Conservation (phyloP, 2,797 vertebrate species). For the Lacerta agilis region DNA sequence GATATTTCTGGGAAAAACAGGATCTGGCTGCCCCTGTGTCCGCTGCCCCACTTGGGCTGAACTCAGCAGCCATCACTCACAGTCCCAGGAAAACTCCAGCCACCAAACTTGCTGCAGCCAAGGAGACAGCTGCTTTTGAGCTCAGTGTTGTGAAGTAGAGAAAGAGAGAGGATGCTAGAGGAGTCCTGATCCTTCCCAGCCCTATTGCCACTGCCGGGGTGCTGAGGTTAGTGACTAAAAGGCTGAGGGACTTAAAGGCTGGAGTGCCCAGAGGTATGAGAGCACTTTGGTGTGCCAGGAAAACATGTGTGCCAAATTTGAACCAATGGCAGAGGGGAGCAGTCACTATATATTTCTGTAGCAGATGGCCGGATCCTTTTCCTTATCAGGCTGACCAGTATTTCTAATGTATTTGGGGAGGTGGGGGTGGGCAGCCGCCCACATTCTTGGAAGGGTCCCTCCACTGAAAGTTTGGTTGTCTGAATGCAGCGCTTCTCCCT, state of each 20-base stretch:
- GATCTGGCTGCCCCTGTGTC: not conserved
- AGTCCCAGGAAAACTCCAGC: not conserved
- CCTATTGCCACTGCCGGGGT: not conserved
- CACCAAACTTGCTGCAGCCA: not conserved
- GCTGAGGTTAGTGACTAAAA: not conserved
- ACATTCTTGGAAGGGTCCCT: too few relatives aligned
- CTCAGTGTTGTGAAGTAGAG: not conserved
- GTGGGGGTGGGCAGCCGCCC: too few relatives aligned
- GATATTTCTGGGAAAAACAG: conserved; percentile 27
- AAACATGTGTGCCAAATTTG: too few relatives aligned
- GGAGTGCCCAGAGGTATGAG: not conserved
- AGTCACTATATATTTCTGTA: too few relatives aligned
- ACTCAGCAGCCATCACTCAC: not conserved
- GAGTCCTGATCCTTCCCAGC: not conserved
- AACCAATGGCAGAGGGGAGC: too few relatives aligned
- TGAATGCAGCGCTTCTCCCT: not conserved
- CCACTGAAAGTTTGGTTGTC: not conserved
- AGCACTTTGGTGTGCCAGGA: too few relatives aligned
- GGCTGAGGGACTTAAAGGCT: not conserved
- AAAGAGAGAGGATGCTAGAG: not conserved
- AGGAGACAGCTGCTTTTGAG: not conserved
- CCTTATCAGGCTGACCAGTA: too few relatives aligned
- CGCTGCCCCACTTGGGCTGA: not conserved
- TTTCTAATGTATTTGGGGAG: too few relatives aligned
- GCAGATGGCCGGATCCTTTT: too few relatives aligned